Percentiles rank a stretch among this genome's conserved stretches.
phyloP scores from a whole-genome alignment of 2,888 invertebrate genomes.

The Timandra comae region DNA sequence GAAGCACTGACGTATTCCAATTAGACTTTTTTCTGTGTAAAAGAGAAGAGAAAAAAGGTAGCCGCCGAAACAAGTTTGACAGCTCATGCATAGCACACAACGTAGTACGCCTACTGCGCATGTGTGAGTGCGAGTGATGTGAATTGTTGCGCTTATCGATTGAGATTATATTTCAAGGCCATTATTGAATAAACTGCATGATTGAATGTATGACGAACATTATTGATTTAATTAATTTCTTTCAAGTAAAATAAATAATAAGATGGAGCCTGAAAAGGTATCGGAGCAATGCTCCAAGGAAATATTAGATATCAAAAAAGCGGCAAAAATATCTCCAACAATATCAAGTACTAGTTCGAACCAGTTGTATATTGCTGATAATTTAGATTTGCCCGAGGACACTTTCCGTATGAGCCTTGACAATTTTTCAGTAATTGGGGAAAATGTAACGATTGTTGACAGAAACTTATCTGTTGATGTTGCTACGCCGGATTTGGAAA shows the following conservation, averaged over 20 bases:
- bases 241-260: too few species aligned
- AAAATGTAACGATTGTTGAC: slow-evolving; percentile 58
- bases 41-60: slow-evolving; percentile 36
- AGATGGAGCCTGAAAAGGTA: slow-evolving; percentile 40
- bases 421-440: slow-evolving; percentile 54
- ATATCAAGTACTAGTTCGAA: slow-evolving; percentile 44
- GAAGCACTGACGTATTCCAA: slow-evolving; percentile 24
- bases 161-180: slow-evolving; percentile 71
- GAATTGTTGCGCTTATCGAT: slow-evolving; percentile 70
- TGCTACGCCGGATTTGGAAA: slow-evolving; percentile 28
- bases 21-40: slow-evolving; percentile 27
- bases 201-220: slow-evolving; percentile 5
- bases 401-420: slow-evolving; percentile 62
- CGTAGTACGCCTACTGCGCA: slow-evolving; percentile 33
- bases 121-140: slow-evolving; percentile 67
- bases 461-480: slow-evolving; percentile 40
- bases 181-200: slow-evolving; percentile 17
- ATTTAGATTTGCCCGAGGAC: slow-evolving; percentile 55
- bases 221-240: slow-evolving; percentile 5
- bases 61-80: slow-evolving; percentile 71
- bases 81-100: slow-evolving; percentile 55
- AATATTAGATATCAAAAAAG: slow-evolving; percentile 30
- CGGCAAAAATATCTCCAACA: slow-evolving; percentile 29
- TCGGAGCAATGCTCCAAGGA: too few species aligned
- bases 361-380: slow-evolving; percentile 49